These are phyloP conservation scores for Pomatorhinus ruficollis DNA, from an alignment of 2,113 vertebrate species.

Conservation along the genomic window DNA sequence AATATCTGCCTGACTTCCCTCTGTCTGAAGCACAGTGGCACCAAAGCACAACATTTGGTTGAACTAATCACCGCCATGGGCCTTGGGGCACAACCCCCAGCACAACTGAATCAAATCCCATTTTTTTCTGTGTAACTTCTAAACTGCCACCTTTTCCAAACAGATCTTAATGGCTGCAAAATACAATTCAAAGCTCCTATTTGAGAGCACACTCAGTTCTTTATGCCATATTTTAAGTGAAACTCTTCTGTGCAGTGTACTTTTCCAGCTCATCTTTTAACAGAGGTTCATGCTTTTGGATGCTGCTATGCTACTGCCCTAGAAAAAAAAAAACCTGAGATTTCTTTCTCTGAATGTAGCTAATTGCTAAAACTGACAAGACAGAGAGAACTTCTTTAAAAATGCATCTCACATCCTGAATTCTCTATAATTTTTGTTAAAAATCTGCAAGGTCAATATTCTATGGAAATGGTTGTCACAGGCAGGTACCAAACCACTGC, in stretches of 20 bases:
- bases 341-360: not conserved
- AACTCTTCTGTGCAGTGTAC: not conserved
- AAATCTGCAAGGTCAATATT: not conserved
- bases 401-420: not conserved
- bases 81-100: not conserved
- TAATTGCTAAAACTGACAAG: not conserved
- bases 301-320: not conserved
- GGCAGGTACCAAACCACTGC: not conserved
- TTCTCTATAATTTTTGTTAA: not conserved
- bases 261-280: not conserved
- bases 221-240: not conserved
- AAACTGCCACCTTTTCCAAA: not conserved
- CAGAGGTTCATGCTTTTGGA: not conserved
- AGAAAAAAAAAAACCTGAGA: not conserved
- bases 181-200: not conserved
- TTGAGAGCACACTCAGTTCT: not conserved
- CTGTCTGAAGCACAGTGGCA: not conserved
- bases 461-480: not conserved
- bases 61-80: not conserved
- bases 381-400: not conserved
- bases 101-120: not conserved
- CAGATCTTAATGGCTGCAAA: not conserved
- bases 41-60: not conserved
- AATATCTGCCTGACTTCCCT: not conserved
- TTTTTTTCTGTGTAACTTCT: not conserved